Conservation (phyloP, 2,888 invertebrate species). For the Sympetrum striolatum region DNA sequence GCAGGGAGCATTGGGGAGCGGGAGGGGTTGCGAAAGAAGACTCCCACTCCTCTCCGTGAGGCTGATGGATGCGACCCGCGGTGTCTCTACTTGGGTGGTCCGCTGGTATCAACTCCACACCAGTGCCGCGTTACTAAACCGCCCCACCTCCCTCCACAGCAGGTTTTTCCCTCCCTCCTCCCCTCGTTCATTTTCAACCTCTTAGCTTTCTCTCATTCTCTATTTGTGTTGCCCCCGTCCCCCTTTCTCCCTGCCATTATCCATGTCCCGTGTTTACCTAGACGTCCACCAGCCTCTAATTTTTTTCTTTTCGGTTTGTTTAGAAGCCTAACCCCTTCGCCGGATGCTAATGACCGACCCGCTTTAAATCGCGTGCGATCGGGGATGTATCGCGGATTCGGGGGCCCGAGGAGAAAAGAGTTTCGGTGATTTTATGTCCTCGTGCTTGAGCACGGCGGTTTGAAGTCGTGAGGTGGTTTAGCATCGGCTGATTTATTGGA, state of each 20-base stretch:
- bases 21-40: not conserved
- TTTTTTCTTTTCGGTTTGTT: not conserved
- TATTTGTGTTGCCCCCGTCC: not conserved
- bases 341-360: not conserved
- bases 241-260: not conserved
- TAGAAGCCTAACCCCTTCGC: not conserved
- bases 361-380: not conserved
- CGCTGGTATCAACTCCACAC: conserved; percentile 44
- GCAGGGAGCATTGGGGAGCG: conserved; percentile 54
- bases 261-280: not conserved
- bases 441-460: not conserved
- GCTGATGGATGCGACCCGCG: conserved; percentile 48
- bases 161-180: conserved; percentile 32
- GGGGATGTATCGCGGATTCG: not conserved
- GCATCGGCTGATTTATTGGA: not conserved
- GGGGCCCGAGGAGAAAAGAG: too few species aligned
- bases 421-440: not conserved
- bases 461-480: not conserved
- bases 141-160: conserved; percentile 19
- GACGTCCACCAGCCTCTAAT: not conserved
- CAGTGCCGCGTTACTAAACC: conserved; percentile 18
- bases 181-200: conserved; percentile 38
- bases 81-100: conserved; percentile 48
- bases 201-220: conserved; percentile 46
- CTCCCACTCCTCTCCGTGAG: conserved; percentile 44